Evolutionary conservation across 2,797 vertebrate species (phyloP).

Genomic region (Odontamblyopus rebecca): DNA sequence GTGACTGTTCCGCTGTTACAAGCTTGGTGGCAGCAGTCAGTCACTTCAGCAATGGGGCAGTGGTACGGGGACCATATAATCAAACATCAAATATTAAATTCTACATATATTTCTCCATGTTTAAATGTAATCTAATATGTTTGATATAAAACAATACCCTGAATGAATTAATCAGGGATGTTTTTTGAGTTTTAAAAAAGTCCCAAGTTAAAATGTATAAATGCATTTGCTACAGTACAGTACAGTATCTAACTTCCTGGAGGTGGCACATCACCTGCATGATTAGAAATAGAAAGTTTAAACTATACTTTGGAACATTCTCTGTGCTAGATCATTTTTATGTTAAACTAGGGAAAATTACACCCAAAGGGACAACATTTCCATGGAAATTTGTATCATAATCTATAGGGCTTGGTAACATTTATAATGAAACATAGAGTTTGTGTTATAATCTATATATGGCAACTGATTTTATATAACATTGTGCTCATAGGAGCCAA

Average conservation of each 20-base stretch:
- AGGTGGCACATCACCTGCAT: too few species aligned
- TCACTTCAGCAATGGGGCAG: slow-evolving; percentile 15
- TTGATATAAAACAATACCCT: background rate
- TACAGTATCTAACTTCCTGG: too few species aligned
- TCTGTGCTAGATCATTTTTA: too few species aligned
- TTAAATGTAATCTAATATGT: background rate
- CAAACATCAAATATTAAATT: background rate
- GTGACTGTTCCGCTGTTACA: slow-evolving; percentile 30
- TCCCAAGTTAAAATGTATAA: background rate
- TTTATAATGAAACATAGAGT: background rate
- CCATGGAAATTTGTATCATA: background rate
- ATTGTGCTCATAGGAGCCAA: background rate
- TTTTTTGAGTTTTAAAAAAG: background rate
- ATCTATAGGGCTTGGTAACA: background rate
- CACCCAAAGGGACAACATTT: too few species aligned
- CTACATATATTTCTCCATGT: background rate
- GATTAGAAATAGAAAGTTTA: too few species aligned
- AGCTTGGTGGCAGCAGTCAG: slow-evolving; percentile 47
- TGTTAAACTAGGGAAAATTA: too few species aligned
- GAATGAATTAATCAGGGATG: background rate
- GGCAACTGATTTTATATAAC: background rate
- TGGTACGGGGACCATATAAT: background rate
- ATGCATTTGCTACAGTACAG: background rate
- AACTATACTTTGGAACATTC: too few species aligned
- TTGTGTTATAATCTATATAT: background rate